Percentiles rank a stretch among this genome's conserved stretches.
These are phyloP conservation scores for Thecocarcelia acutangulata DNA, from an alignment of 2,888 invertebrate genomes.

Conservation along the genomic window DNA sequence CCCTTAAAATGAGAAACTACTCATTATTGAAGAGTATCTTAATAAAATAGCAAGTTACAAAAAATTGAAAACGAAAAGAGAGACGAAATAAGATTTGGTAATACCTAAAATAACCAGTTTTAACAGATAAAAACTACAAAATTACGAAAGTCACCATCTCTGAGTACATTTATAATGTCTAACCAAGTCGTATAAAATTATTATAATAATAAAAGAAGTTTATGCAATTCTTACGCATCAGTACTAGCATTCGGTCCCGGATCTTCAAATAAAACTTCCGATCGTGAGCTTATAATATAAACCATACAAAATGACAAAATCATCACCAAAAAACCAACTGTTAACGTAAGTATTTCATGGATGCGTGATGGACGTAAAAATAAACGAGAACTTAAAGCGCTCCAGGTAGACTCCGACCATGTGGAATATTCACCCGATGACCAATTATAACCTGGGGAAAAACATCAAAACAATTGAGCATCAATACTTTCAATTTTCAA, in stretches of 20 bases:
- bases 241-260: conserved; percentile 75
- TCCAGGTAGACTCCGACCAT: conserved; percentile 95
- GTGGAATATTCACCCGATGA: conserved; percentile 89
- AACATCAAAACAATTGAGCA: neutral
- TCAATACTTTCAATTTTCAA: neutral
- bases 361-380: conserved; percentile 86
- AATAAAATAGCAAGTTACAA: too few relatives aligned
- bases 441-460: conserved; percentile 87
- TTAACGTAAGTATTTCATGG: conserved; percentile 79
- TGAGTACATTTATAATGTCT: conserved; percentile 1
- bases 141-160: neutral
- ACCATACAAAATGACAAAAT: conserved; percentile 80
- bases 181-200: neutral
- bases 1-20: too few relatives aligned
- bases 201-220: conserved; percentile 9
- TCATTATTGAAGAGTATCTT: too few relatives aligned
- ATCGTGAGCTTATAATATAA: conserved; percentile 79
- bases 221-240: conserved; percentile 77
- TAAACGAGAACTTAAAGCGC: conserved; percentile 87
- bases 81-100: too few relatives aligned
- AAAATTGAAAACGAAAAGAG: too few relatives aligned
- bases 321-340: conserved; percentile 79
- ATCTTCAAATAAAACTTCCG: conserved; percentile 80
- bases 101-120: too few relatives aligned
- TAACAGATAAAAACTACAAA: neutral